phyloP scores from a whole-genome alignment of 2,888 invertebrate species.

The Oscheius sp. region DNA sequence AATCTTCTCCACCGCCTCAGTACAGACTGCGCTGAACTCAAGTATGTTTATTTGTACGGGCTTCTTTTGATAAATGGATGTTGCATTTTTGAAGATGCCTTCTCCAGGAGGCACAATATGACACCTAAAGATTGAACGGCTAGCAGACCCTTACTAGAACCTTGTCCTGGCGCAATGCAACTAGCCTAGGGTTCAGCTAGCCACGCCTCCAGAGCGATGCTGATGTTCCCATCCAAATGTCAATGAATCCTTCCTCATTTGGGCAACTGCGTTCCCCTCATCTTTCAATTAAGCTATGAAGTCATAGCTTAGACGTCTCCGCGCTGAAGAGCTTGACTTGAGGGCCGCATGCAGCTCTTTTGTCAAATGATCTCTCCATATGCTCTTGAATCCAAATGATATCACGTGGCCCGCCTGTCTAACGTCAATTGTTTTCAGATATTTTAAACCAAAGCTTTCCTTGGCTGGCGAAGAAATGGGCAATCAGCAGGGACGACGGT shows the following conservation, averaged over 20 bases:
- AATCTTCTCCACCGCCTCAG: conserved; percentile 32
- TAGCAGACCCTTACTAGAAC: not conserved
- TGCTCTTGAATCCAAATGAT: too few relatives aligned
- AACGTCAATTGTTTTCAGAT: conserved; percentile 4
- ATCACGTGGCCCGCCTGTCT: too few relatives aligned
- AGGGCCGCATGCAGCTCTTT: too few relatives aligned
- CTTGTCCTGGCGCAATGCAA: not conserved
- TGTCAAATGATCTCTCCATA: too few relatives aligned
- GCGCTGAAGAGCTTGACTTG: too few relatives aligned
- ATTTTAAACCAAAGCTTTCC: conserved; percentile 35
- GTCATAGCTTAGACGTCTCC: too few relatives aligned
- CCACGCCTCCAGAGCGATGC: not conserved
- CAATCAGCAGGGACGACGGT: conserved; percentile 34
- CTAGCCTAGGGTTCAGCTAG: not conserved
- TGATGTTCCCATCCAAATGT: too few relatives aligned
- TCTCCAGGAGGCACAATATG: not conserved
- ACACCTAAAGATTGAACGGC: not conserved
- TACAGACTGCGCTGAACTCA: conserved; percentile 32
- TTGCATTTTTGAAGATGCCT: conserved; percentile 7
- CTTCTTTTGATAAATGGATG: not conserved
- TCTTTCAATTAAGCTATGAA: too few relatives aligned
- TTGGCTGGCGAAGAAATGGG: conserved; percentile 37
- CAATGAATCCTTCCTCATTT: too few relatives aligned
- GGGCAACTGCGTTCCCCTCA: too few relatives aligned
- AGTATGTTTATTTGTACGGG: conserved; percentile 10